Base-by-base conservation (phyloP, 2,888 invertebrate species). In the Microdon myrmicae region DNA sequence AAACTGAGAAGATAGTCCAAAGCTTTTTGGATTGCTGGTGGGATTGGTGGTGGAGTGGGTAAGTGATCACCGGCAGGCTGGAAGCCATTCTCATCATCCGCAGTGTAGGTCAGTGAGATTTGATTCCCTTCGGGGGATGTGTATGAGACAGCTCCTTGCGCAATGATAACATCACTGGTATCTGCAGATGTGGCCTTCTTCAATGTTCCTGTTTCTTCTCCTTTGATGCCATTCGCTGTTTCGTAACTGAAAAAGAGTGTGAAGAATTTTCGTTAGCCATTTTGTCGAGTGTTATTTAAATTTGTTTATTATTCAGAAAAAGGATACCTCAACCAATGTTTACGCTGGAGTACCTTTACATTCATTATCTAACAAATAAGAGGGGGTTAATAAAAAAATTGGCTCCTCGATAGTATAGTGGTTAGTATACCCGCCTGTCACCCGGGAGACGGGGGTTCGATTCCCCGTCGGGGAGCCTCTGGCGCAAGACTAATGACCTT, bases 161-260 rank as follows among this genome's bases (percentile, higher is more conserved):
- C 86, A 10, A 86, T 81, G 47, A 88, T 85, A 10, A 87, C 87
- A 75, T 88, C 87, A 66, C 83, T 83, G 3, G 84, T 80, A 67
- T 90, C 88, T 1, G 89, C 84, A 38, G 87, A 84, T 41, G 83
- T 84, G 5, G 87, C 86, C 73, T 88, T 87, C 81, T 90, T 90
- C 70, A 91, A 77, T 16, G 88, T 87, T 9, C 91, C 91, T 9
- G 86, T 76, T 79, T 91, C 91, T 74, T 91, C 87, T 1, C 88
- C 90, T 75, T 90, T 88, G 53, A 91, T 91, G 51, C 90, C 90
- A 73, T 91, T 91, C 54, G 88, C 90, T 12, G 90, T 87, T 81
- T 91, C 90, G 73, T 86, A 91, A 75, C 91, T 91, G 76, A 31
- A n/a, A n/a, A n/a, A n/a, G n/a, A n/a, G n/a, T n/a, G n/a, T n/a